phyloP scores from a whole-genome alignment of 2,888 invertebrate genomes.

The Eristalis tenax region DNA sequence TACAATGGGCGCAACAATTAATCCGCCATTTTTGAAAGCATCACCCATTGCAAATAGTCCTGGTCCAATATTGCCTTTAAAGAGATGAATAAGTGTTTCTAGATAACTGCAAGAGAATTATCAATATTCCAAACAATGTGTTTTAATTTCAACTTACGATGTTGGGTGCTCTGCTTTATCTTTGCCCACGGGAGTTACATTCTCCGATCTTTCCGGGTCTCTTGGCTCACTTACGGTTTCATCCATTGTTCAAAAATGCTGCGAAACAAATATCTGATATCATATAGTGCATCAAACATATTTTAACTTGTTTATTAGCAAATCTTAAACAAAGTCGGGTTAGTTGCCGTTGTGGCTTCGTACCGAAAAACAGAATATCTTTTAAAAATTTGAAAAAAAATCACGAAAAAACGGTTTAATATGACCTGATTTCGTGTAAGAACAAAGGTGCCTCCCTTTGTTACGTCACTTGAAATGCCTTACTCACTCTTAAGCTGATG shows the following conservation, averaged over 20 bases:
- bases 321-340: background rate
- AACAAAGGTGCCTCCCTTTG: too few relatives aligned
- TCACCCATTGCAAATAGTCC: constrained; percentile 98
- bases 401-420: too few relatives aligned
- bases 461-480: too few relatives aligned
- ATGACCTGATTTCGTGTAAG: too few relatives aligned
- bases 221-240: background rate
- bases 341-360: too few relatives aligned
- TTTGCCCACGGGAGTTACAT: background rate
- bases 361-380: too few relatives aligned
- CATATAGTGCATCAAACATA: too few relatives aligned
- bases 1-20: constrained; percentile 90
- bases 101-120: constrained; percentile 84
- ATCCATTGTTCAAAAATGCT: background rate
- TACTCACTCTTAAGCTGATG: too few relatives aligned
- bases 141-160: constrained; percentile 34
- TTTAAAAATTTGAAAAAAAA: too few relatives aligned
- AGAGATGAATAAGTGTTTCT: constrained; percentile 94
- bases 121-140: background rate
- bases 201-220: constrained; percentile 15
- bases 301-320: too few relatives aligned
- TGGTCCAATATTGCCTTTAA: constrained; percentile 97
- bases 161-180: constrained; percentile 39
- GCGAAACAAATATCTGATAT: background rate
- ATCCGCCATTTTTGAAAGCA: constrained; percentile 95